Evolutionary conservation across 2,797 vertebrate genomes (phyloP), one percentile per base, ranked within the genome.

Genomic region (Gymnoscopelus microlampas): DNA sequence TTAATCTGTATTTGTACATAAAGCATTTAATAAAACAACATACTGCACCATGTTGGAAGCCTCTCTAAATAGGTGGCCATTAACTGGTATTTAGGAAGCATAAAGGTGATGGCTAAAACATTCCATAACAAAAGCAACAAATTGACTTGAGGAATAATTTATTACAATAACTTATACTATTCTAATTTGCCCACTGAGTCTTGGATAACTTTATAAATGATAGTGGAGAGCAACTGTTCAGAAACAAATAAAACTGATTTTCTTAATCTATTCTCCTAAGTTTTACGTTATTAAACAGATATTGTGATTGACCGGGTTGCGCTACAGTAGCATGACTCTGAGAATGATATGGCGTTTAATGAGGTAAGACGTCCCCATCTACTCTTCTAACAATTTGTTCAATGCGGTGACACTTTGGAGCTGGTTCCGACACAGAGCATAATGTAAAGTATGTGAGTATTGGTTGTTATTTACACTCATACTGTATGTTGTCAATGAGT

Each of bases 1-100:
- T 96, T 97, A 97, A 96, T 93, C 94, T 98, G 97, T 98, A 96
- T 97, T 97, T 99, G 97, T 98, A 97, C 89, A 93, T 94, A 94
- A 93, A 87, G 87, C 94, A 91, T 94, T 93, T 94, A 94, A 94
- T 94, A 97, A 97, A 95, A 96, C 88, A 92, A 95, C 95, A 95
- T 96, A 97, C 95, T 94, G 92, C 92, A 91, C 93, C 89, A 92
- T 97, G 97, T 98, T 98, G 95, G 95, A 96, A 96, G 95, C 94
- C 95, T 97, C 92, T 95, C 95, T 98, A 98, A 99, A 97, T 97
- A 98, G 95, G 95, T 95, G 93, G 92, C 91, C 93, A 94, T 96
- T 95, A 69, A 69, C 58, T 48, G 55, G 44, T 29, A 59, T 54
- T 19, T 19, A 68, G 26, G 24, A 71, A 63, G 59, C 51, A 50